These are phyloP conservation scores for Augochlora pura DNA, from an alignment of 1,140 invertebrate genomes.

Conservation along the genomic window DNA sequence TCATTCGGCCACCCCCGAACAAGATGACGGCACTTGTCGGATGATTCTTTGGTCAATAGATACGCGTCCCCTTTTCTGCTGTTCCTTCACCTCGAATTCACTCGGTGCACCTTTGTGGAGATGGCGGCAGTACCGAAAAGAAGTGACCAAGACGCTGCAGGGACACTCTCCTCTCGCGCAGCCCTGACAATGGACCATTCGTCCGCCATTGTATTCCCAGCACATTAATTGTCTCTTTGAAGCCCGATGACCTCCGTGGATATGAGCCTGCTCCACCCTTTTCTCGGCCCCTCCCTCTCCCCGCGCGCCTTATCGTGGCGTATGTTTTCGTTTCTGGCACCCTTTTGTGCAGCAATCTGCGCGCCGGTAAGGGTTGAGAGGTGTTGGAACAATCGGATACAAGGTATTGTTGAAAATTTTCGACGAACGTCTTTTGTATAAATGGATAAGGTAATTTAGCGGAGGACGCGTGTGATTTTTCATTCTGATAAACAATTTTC, in stretches of 20 bases:
- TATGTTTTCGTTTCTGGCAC: conserved; percentile 35
- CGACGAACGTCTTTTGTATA: not conserved
- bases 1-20: not conserved
- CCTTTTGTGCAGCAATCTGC: conserved; percentile 6
- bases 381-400: not conserved
- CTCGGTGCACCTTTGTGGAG: conserved; percentile 52
- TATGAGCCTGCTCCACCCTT: conserved; percentile 45
- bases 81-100: not conserved
- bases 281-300: conserved; percentile 1
- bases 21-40: not conserved
- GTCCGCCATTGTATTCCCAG: conserved; percentile 67
- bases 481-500: too few species aligned
- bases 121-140: conserved; percentile 31
- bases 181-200: conserved; percentile 67
- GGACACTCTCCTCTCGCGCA: conserved; percentile 63
- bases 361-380: conserved; percentile 27
- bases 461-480: too few species aligned
- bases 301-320: conserved; percentile 13
- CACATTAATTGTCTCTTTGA: conserved; percentile 74
- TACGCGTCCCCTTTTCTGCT: not conserved
- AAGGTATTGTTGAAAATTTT: not conserved
- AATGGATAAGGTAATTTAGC: too few species aligned
- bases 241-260: conserved; percentile 67
- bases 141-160: conserved; percentile 61
- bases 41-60: conserved; percentile 23